Conservation (phyloP, 2,888 invertebrate species). For the Hypselothyrea guttata region DNA sequence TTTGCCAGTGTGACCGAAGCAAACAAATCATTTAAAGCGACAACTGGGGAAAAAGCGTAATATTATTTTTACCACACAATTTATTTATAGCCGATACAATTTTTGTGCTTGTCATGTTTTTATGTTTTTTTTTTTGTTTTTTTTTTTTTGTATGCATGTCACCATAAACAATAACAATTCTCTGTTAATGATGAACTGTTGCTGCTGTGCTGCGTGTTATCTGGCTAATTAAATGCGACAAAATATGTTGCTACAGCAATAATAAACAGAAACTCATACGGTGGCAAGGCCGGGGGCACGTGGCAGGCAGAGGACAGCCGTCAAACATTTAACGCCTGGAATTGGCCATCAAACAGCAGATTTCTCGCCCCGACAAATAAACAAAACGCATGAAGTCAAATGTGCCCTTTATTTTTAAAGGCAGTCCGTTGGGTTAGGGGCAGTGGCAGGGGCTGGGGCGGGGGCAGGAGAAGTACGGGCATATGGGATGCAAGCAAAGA, state of each 20-base stretch:
- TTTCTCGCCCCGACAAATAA: constrained; percentile 34
- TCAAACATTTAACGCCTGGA: constrained; percentile 57
- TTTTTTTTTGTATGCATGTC: constrained; percentile 25
- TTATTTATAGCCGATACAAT: constrained; percentile 32
- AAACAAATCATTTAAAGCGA: too few relatives aligned
- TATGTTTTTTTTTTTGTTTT: background rate
- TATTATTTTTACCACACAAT: constrained; percentile 6
- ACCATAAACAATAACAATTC: constrained; percentile 47
- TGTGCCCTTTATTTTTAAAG: background rate
- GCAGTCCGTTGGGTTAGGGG: background rate
- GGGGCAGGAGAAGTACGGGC: background rate
- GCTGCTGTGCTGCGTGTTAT: constrained; percentile 49
- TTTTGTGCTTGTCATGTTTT: constrained; percentile 2
- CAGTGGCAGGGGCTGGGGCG: background rate
- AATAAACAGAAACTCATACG: constrained; percentile 10
- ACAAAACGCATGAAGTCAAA: constrained; percentile 22
- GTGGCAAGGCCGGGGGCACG: background rate
- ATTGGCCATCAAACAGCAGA: constrained; percentile 37
- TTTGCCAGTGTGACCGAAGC: too few relatives aligned
- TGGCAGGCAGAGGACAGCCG: constrained; percentile 26
- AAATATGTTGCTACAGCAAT: constrained; percentile 34
- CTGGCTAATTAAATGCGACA: constrained; percentile 63
- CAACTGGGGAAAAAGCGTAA: background rate
- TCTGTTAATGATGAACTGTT: constrained; percentile 35
- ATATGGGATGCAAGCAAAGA: background rate